Base-by-base conservation (phyloP, 2,113 vertebrate species). In the Serinus canaria region DNA sequence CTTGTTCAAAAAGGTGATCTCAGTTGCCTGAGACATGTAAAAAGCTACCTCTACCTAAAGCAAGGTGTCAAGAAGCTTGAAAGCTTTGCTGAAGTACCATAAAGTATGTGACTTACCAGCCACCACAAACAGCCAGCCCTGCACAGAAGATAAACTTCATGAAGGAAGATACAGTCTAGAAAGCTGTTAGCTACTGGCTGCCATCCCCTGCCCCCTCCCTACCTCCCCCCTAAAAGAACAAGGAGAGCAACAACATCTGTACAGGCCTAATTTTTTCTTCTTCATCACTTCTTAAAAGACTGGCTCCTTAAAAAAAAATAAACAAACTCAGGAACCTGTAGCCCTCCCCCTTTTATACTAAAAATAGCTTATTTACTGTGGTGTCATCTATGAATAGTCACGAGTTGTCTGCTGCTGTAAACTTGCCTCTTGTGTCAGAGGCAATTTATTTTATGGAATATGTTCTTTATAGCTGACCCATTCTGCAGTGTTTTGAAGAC, bases 281-380 rank as follows among this genome's bases (percentile, higher is more conserved):
- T 74, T 93, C 81, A 66, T 55, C 82, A 35, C 13, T 19, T 95
- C 83, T 89, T 92, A 92, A 74, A 84, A 96, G 87, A 91, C 62
- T 81, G 13, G 78, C 69, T 95, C 94, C 89, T 96, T 95, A 93
- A 97, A 97, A 97, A 91, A 95, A 95, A 97, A 96, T 82, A 97
- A 97, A 94, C 69, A 93, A 95, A 94, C 83, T 88, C 83, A 73
- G 67, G 93, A 97, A 96, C 84, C 93, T 96, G 81, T 72, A 93
- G 91, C 90, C 95, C 96, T 92, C 94, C 96, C 97, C 95, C 96
- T 94, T 97, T 97, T 95, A 94, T 58, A 95, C 97, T 98, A 98
- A 98, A 98, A 98, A 98, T 98, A 98, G 97, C 96, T 80, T 97
- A 98, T 98, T 98, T 98, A 98, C 97, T 98, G 97, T 94, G 95